A percentile compares a stretch with the other conserved stretches of the same genome.
Evolutionary conservation across 2,113 vertebrate genomes (phyloP).

Genomic region (Rhadina sibilatrix): DNA sequence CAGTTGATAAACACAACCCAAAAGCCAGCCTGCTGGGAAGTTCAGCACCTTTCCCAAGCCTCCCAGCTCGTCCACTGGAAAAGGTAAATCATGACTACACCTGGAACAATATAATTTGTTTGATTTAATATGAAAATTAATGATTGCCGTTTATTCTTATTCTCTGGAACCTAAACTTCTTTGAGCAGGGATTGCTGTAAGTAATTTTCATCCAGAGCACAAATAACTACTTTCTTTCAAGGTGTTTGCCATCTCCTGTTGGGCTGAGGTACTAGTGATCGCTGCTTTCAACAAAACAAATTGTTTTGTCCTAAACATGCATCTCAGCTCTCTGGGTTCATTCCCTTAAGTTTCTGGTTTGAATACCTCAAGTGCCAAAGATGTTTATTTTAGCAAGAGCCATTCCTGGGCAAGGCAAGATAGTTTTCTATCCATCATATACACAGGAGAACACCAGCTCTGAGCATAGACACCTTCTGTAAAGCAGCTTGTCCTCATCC

Average conservation of each 20-base stretch:
- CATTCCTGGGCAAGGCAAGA: background rate
- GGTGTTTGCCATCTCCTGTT: background rate
- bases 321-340: background rate
- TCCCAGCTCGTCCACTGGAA: background rate
- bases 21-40: background rate
- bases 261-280: background rate
- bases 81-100: background rate
- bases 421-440: background rate
- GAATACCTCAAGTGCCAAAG: background rate
- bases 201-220: background rate
- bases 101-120: background rate
- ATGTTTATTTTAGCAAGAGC: background rate
- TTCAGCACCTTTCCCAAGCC: background rate
- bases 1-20: background rate
- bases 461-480: background rate
- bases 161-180: background rate
- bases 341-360: background rate
- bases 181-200: background rate
- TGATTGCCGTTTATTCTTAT: background rate
- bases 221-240: background rate
- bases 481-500: background rate
- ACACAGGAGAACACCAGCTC: background rate
- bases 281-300: background rate
- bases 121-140: background rate
- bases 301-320: background rate